Conservation (phyloP, 2,113 vertebrate species). For the Stegostoma tigrinum region DNA sequence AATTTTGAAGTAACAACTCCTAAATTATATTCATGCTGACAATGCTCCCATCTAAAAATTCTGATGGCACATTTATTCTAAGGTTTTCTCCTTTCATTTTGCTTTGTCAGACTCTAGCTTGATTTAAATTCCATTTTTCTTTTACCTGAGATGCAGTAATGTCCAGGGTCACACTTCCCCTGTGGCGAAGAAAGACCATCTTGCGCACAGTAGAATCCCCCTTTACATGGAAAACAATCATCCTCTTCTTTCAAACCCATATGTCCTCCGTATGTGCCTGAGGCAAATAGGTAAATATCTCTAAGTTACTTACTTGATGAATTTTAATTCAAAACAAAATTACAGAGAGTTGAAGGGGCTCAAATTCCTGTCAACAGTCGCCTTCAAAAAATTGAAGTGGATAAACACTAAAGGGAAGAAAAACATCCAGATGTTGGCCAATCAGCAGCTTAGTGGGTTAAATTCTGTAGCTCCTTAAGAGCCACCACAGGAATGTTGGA, state of each 20-base stretch:
- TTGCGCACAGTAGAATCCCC: slow-evolving; percentile 76
- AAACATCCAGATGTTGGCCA: background rate
- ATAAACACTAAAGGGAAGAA: background rate
- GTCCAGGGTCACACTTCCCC: slow-evolving; percentile 69
- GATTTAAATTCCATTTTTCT: slow-evolving; percentile 44
- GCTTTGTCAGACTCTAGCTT: background rate
- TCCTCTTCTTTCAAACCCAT: slow-evolving; percentile 63
- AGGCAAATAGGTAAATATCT: background rate
- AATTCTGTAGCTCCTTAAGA: background rate
- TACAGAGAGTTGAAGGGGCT: background rate
- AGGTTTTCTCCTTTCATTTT: background rate
- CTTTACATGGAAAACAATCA: slow-evolving; percentile 71
- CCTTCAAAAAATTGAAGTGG: background rate
- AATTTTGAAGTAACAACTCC: background rate
- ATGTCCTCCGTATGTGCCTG: slow-evolving; percentile 41
- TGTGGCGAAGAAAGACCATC: slow-evolving; percentile 64
- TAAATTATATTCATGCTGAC: background rate
- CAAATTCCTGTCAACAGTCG: background rate
- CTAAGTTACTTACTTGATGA: background rate
- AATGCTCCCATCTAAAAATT: background rate
- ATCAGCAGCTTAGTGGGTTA: background rate
- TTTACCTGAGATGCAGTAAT: slow-evolving; percentile 68
- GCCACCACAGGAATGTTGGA: background rate
- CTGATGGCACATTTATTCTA: background rate
- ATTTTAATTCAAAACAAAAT: too few relatives aligned